Percentiles rank a stretch among this genome's conserved stretches.
Conservation (phyloP, 2,797 vertebrate genomes). For the Halcyon chelicuti region DNA sequence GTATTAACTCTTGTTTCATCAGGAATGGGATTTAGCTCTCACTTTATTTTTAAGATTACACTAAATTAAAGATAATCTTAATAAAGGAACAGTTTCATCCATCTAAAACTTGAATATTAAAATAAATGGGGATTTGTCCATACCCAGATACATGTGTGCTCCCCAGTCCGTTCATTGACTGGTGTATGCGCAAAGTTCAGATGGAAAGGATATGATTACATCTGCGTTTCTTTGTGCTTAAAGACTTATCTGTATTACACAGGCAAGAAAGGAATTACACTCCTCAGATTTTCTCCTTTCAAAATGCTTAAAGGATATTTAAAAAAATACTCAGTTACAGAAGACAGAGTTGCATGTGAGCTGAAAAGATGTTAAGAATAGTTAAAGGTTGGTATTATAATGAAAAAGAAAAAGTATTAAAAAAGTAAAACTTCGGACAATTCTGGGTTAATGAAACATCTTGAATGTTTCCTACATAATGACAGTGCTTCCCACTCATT, state of each 20-base stretch:
- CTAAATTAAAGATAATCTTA: background rate
- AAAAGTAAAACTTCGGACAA: background rate
- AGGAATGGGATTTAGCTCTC: background rate
- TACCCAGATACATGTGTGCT: fast-evolving
- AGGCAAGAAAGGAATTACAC: background rate
- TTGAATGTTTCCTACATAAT: background rate
- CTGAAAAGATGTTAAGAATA: background rate
- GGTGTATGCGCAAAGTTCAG: background rate
- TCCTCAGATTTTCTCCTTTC: background rate
- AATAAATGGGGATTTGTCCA: background rate
- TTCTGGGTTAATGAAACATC: background rate
- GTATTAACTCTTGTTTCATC: background rate
- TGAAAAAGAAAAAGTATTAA: too few relatives aligned
- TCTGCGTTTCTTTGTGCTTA: background rate
- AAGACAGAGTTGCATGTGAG: background rate
- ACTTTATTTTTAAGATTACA: background rate
- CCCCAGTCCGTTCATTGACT: background rate
- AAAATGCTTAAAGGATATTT: background rate
- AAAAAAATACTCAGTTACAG: background rate
- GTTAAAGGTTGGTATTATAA: background rate
- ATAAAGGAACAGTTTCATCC: background rate
- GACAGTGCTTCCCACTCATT: too few relatives aligned
- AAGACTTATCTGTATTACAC: background rate
- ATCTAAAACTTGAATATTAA: background rate
- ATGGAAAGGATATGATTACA: background rate